Evolutionary conservation across 1,140 invertebrate genomes (phyloP), one percentile per base, ranked within the genome.

Genomic region (Portunus trituberculatus): DNA sequence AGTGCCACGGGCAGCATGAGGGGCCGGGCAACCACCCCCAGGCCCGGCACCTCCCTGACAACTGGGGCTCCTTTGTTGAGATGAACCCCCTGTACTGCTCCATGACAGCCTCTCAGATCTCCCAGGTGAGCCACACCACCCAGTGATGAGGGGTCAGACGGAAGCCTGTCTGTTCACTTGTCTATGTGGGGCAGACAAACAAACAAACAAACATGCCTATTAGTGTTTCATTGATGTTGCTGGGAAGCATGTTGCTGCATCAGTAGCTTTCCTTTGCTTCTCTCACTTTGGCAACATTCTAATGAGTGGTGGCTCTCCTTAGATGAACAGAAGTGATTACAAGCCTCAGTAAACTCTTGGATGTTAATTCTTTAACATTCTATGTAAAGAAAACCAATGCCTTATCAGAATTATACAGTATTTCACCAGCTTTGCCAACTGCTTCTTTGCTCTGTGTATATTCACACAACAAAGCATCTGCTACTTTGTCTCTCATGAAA

Each of bases 1-100:
- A 97, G 4, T 97, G 96, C 91, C 97, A 97, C 8, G 96, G 84
- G 8, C 96, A 97, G 45, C 96, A 96, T 2, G 97, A 97, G 10
- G 86, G 94, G n/a, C 94, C 95, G 31, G 94, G 91, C 39, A 94
- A 95, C 59, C 93, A 95, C 46, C 95, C 96, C 16, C 94, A 96
- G 76, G 95, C 88, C 46, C 96, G 91, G 3, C 92, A 95, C 45
- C 88, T 96, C n/a, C 95, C 96, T 52, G 95, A 95, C 28, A 96
- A 95, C 92, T 95, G 95, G 94, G 94, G 95, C 32, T 96, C 95
- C 25, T 96, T 96, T 91, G 96, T 96, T 4, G 96, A 96, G 89
- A 95, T 96, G 88, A 96, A 96, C 91, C 96, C 96, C 32, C 92
- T 96, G n/a, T 96, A 96, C 94, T 96, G 96, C 92, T 96, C 96